Percentiles rank a stretch among this genome's conserved stretches.
These are phyloP conservation scores for Ectobius pallidus DNA, from an alignment of 2,888 invertebrate genomes.

Conservation along the genomic window DNA sequence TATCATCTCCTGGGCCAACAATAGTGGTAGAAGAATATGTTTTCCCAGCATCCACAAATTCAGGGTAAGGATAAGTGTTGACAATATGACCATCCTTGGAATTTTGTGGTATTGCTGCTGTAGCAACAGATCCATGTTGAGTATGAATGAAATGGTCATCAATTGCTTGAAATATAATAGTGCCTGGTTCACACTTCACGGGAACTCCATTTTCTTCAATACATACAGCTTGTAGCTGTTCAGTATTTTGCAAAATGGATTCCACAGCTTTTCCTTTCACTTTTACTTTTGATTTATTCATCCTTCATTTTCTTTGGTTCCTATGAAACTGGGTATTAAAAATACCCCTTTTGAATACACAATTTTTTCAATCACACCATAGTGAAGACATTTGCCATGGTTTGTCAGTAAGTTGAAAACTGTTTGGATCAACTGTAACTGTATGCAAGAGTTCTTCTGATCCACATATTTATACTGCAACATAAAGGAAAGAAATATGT, in stretches of 20 bases:
- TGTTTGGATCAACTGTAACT: too few species aligned
- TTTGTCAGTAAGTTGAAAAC: too few species aligned
- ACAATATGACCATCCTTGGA: background rate
- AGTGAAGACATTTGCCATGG: too few species aligned
- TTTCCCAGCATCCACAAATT: background rate
- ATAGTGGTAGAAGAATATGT: background rate
- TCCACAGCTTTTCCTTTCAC: too few species aligned
- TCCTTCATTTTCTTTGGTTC: too few species aligned
- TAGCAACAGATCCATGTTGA: background rate
- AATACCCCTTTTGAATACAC: too few species aligned
- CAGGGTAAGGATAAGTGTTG: background rate
- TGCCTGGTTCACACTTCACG: background rate
- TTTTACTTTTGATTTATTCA: too few species aligned
- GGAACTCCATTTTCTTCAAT: background rate
- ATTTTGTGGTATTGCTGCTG: background rate
- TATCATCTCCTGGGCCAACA: background rate
- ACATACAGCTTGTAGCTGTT: background rate
- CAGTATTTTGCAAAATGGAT: background rate
- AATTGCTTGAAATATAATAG: background rate
- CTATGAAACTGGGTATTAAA: too few species aligned
- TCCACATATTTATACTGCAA: too few species aligned
- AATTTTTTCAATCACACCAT: too few species aligned
- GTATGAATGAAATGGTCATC: slow-evolving; percentile 4
- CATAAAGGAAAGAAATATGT: too few species aligned
- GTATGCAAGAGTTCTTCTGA: too few species aligned